A percentile compares a stretch with the other conserved stretches of the same genome.
Conservation (phyloP, 2,113 vertebrate genomes). For the Australoheros scitulus region DNA sequence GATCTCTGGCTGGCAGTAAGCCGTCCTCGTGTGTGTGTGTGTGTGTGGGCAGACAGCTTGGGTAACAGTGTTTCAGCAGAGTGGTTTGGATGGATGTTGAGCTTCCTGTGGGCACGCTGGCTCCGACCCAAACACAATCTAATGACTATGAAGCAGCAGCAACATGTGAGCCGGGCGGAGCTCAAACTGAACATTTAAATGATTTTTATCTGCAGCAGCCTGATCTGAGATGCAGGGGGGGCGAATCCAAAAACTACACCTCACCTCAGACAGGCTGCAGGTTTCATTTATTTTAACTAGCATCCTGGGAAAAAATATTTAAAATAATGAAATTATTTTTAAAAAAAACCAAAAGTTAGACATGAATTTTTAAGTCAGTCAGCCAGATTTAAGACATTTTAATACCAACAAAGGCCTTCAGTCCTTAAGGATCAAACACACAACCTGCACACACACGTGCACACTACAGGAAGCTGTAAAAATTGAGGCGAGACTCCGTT, state of each 20-base stretch:
- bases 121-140: slow-evolving; percentile 25
- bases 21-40: slow-evolving; percentile 32
- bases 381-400: too few species aligned
- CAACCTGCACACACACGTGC: too few species aligned
- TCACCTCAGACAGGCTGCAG: not conserved
- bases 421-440: too few species aligned
- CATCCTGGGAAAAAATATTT: too few species aligned
- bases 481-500: too few species aligned
- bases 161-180: not conserved
- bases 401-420: not conserved
- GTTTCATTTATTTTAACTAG: too few species aligned
- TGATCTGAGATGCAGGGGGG: rapidly evolving
- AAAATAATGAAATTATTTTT: too few species aligned
- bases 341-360: too few species aligned
- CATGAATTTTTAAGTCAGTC: too few species aligned
- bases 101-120: slow-evolving; percentile 46
- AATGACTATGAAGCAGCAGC: not conserved
- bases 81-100: slow-evolving; percentile 40
- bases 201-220: not conserved
- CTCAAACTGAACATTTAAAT: not conserved
- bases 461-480: too few species aligned
- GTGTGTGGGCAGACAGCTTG: slow-evolving; percentile 41
- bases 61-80: slow-evolving; percentile 39
- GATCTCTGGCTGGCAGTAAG: slow-evolving; percentile 22
- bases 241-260: not conserved